A percentile compares a stretch with the other conserved stretches of the same genome.
Conservation (phyloP, 2,888 invertebrate genomes). For the Drosophila anomalata region DNA sequence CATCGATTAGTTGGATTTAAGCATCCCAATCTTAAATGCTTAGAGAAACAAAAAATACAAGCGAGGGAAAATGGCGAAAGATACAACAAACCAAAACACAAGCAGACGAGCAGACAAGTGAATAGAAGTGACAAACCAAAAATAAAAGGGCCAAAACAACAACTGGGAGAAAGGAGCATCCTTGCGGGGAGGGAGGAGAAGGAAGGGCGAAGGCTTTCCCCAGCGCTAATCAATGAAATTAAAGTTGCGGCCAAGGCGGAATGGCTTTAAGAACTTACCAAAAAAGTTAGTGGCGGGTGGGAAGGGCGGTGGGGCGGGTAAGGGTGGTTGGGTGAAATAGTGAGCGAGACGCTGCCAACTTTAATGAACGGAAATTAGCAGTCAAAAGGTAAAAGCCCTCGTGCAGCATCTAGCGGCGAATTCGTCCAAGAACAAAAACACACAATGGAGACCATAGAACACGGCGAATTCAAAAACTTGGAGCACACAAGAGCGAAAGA, state of each 20-base stretch:
- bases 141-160: constrained; percentile 52
- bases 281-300: background rate
- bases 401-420: constrained; percentile 47
- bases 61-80: constrained; percentile 17
- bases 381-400: constrained; percentile 56
- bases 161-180: constrained; percentile 42
- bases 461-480: background rate
- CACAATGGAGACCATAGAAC: background rate
- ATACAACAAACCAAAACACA: constrained; percentile 37
- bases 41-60: constrained; percentile 36
- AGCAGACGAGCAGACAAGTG: constrained; percentile 39
- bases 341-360: constrained; percentile 62
- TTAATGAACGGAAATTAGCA: constrained; percentile 81
- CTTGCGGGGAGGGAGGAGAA: constrained; percentile 7
- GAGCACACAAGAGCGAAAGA: constrained; percentile 30
- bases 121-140: constrained; percentile 58
- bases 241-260: constrained; percentile 65
- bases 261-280: constrained; percentile 64
- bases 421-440: constrained; percentile 22
- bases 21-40: constrained; percentile 44
- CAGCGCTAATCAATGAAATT: constrained; percentile 82
- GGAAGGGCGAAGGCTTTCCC: constrained; percentile 54
- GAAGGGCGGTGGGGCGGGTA: background rate
- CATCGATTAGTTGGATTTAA: constrained; percentile 37
- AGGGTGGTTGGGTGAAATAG: constrained; percentile 48